Base-by-base conservation (phyloP, 2,113 vertebrate genomes). In the Microcebus jonahi region DNA sequence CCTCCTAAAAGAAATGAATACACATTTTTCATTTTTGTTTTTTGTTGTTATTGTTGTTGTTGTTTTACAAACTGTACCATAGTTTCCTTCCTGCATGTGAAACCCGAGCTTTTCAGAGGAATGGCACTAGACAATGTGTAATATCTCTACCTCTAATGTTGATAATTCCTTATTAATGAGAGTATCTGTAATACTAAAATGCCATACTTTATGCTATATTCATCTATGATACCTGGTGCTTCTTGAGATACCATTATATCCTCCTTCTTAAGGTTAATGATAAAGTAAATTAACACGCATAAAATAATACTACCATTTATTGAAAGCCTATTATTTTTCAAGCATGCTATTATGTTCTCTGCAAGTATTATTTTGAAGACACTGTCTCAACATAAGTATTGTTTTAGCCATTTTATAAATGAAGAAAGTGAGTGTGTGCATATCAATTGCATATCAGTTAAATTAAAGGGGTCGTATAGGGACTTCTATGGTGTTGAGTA, bases 151-250 rank as follows among this genome's bases (percentile, higher is more conserved):
- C 34, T 77, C 7, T 17, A 11, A 6, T 50, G 17, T 9, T 18
- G 3, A 0, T 68, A 8, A 27, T 57, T 67, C 48, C 79, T 65
- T 80, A 73, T 23, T 48, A n/a, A 79, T n/a, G 20, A 8, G 0
- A 36, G 11, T 10, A 4, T 36, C 27, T 53, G 2, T n/a, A n/a
- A 79, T 5, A 34, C 5, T 21, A 53, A 81, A 36, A 36, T 45
- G 4, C 2, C 27, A 3, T 17, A 5, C 0, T 29, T 34, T 2
- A 4, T 4, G 1, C 5, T 63, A 3, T 5, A 20, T 45, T 89
- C 3, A 5, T 34, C 25, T 2, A 36, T 27, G 17, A 18, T 25
- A 34, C 12, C 57, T n/a, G 23, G 5, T 11, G 2, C 21, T 29
- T 71, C 10, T 11, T 21, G 1, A 61, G 34, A 5, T 8, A 36